phyloP scores from a whole-genome alignment of 2,113 vertebrate species.

The Melospiza georgiana region DNA sequence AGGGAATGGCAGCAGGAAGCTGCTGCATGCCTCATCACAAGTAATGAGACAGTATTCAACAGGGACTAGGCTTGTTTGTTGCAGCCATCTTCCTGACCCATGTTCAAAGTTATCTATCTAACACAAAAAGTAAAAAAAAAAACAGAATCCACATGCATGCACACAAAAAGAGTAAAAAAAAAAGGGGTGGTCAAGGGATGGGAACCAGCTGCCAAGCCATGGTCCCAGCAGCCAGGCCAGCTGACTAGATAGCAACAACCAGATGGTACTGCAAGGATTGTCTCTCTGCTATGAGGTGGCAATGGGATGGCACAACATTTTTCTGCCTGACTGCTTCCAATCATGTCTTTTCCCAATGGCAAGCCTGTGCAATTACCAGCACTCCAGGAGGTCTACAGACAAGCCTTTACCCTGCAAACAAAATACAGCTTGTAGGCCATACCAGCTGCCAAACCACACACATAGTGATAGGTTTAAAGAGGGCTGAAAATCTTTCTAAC shows the following conservation, averaged over 20 bases:
- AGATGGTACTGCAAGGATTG: conserved; percentile 93
- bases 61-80: conserved; percentile 76
- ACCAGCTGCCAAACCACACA: conserved; percentile 98
- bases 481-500: conserved; percentile 80
- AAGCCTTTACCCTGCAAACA: conserved; percentile 95
- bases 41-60: conserved; percentile 83
- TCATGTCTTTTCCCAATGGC: conserved; percentile 91
- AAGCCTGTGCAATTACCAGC: conserved; percentile 95
- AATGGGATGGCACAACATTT: conserved; percentile 97
- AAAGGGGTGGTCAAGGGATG: conserved; percentile 79
- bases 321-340: conserved; percentile 95
- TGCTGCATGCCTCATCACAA: conserved; percentile 62
- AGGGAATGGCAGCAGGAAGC: conserved; percentile 80
- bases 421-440: conserved; percentile 92
- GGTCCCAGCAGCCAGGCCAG: conserved; percentile 87
- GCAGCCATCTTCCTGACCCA: conserved; percentile 77
- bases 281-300: conserved; percentile 92
- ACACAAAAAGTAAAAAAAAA: background rate
- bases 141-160: background rate
- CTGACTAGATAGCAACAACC: conserved; percentile 91
- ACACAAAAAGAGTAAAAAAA: conserved; percentile 25
- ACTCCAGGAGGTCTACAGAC: conserved; percentile 91
- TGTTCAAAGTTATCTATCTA: conserved; percentile 78
- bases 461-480: conserved; percentile 82
- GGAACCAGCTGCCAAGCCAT: conserved; percentile 89